These are phyloP conservation scores for Conger conger DNA, from an alignment of 2,113 vertebrate species.

Conservation along the genomic window DNA sequence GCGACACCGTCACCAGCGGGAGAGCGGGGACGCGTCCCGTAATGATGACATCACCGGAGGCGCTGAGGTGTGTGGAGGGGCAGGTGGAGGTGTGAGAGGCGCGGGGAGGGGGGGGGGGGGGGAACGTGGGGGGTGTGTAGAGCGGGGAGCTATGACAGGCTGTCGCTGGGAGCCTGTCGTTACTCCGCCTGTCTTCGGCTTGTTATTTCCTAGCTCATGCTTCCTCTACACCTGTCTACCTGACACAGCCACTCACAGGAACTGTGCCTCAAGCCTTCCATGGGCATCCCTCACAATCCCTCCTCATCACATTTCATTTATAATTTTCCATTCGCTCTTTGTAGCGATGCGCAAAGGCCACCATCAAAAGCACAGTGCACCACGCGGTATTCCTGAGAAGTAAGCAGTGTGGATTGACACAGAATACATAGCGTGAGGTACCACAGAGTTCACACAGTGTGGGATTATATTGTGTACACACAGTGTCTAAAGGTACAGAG, in stretches of 20 bases:
- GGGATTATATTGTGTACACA: not conserved
- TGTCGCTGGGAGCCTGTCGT: slow-evolving; percentile 28
- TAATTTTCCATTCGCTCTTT: not conserved
- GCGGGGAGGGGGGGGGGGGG: too few species aligned
- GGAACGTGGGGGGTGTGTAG: slow-evolving; percentile 32
- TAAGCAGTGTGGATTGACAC: not conserved
- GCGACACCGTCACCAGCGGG: not conserved
- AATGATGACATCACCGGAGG: not conserved
- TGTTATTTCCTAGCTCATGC: slow-evolving; percentile 22
- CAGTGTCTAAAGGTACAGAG: not conserved
- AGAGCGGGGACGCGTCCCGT: not conserved
- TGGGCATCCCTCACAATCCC: slow-evolving; percentile 51
- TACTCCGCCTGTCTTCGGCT: slow-evolving; percentile 36
- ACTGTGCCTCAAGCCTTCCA: slow-evolving; percentile 56
- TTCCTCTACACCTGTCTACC: slow-evolving; percentile 25
- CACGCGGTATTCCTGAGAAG: not conserved
- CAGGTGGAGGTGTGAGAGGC: not conserved
- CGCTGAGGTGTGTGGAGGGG: slow-evolving; percentile 1
- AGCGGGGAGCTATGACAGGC: not conserved
- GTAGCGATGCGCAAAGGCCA: not conserved
- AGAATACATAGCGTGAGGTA: too few species aligned
- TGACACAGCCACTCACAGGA: slow-evolving; percentile 47
- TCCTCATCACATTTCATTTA: not conserved
- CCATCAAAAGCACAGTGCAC: not conserved
- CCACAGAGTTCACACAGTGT: not conserved